Conservation (phyloP, 2,113 vertebrate genomes). For the Syngnathoides biaculeatus region DNA sequence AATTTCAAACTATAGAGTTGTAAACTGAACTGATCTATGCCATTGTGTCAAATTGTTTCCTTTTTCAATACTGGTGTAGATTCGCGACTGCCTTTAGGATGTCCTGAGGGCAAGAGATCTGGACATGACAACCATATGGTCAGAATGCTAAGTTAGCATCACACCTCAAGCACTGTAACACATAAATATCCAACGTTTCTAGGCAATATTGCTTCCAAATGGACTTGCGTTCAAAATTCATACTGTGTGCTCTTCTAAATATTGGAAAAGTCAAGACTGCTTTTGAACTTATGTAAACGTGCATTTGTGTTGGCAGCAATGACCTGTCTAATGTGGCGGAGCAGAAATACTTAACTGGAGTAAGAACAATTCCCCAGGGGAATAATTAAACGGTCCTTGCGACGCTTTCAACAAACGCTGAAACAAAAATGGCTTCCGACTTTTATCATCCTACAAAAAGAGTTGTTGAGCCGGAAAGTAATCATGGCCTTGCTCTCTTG, state of each 20-base stretch:
- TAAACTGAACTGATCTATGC: neutral
- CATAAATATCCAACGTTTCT: neutral
- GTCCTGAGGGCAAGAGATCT: neutral
- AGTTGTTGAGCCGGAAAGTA: neutral
- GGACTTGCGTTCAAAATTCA: neutral
- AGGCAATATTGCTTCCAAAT: neutral
- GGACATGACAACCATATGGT: neutral
- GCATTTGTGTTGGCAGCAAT: neutral
- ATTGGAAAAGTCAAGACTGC: neutral
- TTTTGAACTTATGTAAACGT: neutral
- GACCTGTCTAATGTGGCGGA: neutral
- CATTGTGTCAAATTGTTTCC: neutral
- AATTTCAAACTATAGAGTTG: neutral
- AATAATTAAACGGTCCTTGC: neutral
- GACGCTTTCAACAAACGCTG: neutral
- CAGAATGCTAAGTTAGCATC: neutral
- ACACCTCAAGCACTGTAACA: neutral
- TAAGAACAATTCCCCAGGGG: neutral
- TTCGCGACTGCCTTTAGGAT: neutral
- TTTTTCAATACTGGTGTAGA: too few species aligned
- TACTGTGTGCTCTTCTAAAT: neutral
- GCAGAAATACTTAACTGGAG: neutral
- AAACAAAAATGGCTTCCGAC: neutral
- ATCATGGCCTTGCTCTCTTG: neutral
- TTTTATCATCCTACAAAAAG: neutral